These are phyloP conservation scores for Tetropium fuscum DNA, from an alignment of 2,888 invertebrate species.

Conservation along the genomic window DNA sequence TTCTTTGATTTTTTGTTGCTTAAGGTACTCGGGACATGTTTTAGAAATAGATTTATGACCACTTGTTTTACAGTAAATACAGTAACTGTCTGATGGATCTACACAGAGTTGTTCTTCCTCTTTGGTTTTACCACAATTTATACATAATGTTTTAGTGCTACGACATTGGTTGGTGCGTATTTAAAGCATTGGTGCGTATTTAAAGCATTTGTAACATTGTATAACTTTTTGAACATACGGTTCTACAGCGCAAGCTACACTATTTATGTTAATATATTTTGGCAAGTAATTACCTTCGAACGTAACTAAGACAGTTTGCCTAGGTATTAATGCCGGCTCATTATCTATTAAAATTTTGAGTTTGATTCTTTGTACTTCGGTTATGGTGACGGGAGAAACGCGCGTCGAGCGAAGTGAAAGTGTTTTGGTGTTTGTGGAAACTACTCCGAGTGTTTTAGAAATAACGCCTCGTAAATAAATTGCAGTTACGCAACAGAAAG, in stretches of 20 bases:
- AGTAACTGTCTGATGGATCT: neutral
- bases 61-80: neutral
- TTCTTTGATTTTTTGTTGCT: neutral
- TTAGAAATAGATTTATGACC: neutral
- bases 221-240: neutral
- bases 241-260: neutral
- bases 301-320: neutral
- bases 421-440: no score
- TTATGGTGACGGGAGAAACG: no score
- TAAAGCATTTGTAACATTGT: neutral
- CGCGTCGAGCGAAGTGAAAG: no score
- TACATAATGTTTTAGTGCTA: neutral
- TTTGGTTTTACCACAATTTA: neutral
- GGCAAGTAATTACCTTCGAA: conserved; percentile 1
- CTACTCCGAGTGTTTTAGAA: no score
- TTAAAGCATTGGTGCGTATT: neutral
- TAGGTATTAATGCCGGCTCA: neutral
- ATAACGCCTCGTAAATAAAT: no score
- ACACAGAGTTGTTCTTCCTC: neutral
- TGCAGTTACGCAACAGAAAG: no score
- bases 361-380: neutral
- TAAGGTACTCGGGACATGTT: neutral
- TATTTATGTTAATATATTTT: neutral
- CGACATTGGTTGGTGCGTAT: neutral
- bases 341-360: neutral